Evolutionary conservation across 1,140 invertebrate species (phyloP), one percentile per base, ranked within the genome.

Genomic region (Drosophila truncata): DNA sequence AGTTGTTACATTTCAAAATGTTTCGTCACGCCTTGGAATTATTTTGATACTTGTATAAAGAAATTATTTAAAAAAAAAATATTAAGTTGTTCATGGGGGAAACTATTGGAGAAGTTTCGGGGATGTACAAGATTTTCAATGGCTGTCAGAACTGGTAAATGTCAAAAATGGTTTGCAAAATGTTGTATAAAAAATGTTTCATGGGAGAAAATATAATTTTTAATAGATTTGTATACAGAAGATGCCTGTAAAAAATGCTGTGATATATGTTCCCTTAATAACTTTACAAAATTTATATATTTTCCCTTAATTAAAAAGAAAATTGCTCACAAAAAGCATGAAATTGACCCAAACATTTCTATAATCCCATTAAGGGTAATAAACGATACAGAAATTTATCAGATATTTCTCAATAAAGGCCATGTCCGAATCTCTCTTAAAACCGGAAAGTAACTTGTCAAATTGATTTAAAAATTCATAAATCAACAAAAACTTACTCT

Each of bases 401-500:
- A 72, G 29, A 72, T 50, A 60, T 60, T 60, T 71, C 46, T 23
- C 42, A 59, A 72, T 72, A 64, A 57, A 44, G 52, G n/a, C 14
- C 13, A 23, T 23, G n/a, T 59, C 31, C 25, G 16, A 39, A n/a
- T 14, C 27, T 52, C 39, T 20, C 1, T 33, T 69, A 35, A 61
- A 42, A 60, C 16, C 23, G 25, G 18, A 55, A 80, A 80, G 60
- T 72, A 71, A 74, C 67, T 84, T 88, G 81, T 88, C 85, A 88
- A 88, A 88, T 88, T 85, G 85, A 90, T 88, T 88, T 82, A 66
- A 84, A 90, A 88, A 82, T 88, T 88, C 81, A 90, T 88, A 88
- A 90, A 88, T 88, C 85, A 88, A 85, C 60, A 62, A 73, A 80
- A 74, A 70, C 42, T 74, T 71, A 25, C 44, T 70, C 55, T 60